A percentile compares a stretch with the other conserved stretches of the same genome.
These are phyloP conservation scores for Spheniscus humboldti DNA, from an alignment of 2,797 vertebrate genomes.

Conservation along the genomic window DNA sequence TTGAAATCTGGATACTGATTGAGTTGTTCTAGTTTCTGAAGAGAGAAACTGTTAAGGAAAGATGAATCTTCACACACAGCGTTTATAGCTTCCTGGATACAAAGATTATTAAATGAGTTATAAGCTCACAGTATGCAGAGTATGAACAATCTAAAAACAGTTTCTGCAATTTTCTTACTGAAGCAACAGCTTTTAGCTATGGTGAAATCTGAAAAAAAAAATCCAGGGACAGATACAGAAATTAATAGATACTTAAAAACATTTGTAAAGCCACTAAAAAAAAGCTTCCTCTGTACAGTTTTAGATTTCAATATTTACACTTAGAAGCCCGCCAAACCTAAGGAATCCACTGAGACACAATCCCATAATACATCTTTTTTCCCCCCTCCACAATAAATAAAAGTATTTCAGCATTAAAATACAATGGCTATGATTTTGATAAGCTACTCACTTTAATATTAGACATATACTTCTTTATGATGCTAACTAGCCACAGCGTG, in stretches of 20 bases:
- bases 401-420: slow-evolving; percentile 6
- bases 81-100: neutral
- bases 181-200: neutral
- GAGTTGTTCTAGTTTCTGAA: slow-evolving; percentile 96
- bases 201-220: neutral
- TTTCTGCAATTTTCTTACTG: neutral
- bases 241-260: neutral
- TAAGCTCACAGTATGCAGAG: neutral
- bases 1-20: slow-evolving; percentile 99
- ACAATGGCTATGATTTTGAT: neutral
- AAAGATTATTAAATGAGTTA: neutral
- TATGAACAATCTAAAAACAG: neutral
- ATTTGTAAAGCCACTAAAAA: neutral
- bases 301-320: neutral
- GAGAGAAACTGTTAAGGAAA: slow-evolving; percentile 80
- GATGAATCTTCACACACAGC: neutral
- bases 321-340: neutral
- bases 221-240: neutral
- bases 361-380: neutral
- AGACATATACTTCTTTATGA: neutral
- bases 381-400: neutral
- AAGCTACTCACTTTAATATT: neutral
- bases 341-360: neutral
- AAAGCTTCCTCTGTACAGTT: neutral
- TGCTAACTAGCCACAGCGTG: neutral